Percentiles rank a stretch among this genome's conserved stretches.
phyloP scores from a whole-genome alignment of 2,888 invertebrate species.

The Euplagia quadripunctaria region DNA sequence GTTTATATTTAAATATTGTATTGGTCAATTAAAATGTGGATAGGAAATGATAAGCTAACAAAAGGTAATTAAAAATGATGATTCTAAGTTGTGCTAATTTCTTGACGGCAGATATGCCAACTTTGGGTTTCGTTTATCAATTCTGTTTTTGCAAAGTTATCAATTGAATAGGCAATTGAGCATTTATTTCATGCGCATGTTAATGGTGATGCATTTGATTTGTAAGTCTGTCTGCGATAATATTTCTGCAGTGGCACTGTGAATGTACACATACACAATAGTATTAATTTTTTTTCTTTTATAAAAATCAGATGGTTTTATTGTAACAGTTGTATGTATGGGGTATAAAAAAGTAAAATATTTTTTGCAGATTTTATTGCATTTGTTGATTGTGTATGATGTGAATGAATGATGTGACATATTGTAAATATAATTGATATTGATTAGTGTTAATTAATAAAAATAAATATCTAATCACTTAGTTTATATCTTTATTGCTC shows the following conservation, averaged over 20 bases:
- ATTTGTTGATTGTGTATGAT: constrained; percentile 74
- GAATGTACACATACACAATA: constrained; percentile 55
- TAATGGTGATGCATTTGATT: constrained; percentile 31
- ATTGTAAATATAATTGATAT: constrained; percentile 81
- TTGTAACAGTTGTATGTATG: constrained; percentile 52
- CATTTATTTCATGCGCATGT: constrained; percentile 33
- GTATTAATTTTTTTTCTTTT: constrained; percentile 57
- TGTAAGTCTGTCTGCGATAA: constrained; percentile 38
- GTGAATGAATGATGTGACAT: constrained; percentile 66
- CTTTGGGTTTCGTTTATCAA: neutral
- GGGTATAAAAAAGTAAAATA: constrained; percentile 55
- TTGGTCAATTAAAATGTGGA: neutral
- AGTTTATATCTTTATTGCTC: constrained; percentile 55
- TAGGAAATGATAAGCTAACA: no score
- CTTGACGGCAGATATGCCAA: neutral
- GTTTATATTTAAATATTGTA: neutral
- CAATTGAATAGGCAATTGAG: constrained; percentile 29
- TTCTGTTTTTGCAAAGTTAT: neutral
- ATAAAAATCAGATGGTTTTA: constrained; percentile 45
- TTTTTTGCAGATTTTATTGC: constrained; percentile 73
- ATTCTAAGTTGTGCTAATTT: neutral
- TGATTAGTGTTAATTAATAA: constrained; percentile 79
- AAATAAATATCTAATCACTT: constrained; percentile 72
- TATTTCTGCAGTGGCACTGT: constrained; percentile 67
- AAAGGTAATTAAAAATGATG: neutral